Conservation (phyloP, 2,113 vertebrate species). For the Chaetops frenatus region DNA sequence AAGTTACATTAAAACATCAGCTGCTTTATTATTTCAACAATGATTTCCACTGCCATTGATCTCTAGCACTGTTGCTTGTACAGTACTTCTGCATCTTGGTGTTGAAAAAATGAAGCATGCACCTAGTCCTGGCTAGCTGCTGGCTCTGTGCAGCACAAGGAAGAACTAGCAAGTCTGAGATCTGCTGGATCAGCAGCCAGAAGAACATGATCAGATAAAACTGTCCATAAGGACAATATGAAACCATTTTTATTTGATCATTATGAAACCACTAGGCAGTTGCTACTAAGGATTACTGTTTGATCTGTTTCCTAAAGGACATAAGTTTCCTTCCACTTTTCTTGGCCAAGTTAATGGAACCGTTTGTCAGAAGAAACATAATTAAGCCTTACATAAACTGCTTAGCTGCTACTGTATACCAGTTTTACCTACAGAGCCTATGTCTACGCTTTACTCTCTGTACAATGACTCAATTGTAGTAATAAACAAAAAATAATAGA, state of each 20-base stretch:
- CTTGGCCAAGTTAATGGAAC: background rate
- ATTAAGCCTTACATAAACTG: background rate
- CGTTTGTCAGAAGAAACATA: background rate
- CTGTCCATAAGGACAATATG: background rate
- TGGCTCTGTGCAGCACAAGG: background rate
- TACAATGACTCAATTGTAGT: background rate
- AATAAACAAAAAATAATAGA: background rate
- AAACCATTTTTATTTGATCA: background rate
- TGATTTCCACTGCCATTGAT: slow-evolving; percentile 7
- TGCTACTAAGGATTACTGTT: background rate
- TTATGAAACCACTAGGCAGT: background rate
- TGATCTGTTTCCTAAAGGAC: background rate
- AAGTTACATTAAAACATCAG: slow-evolving; percentile 43
- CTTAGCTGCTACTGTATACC: background rate
- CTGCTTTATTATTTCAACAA: slow-evolving; percentile 43
- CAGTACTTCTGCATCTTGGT: background rate
- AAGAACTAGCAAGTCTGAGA: background rate
- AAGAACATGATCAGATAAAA: background rate
- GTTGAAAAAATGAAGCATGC: background rate
- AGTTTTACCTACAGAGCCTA: background rate
- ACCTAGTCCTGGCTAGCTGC: background rate
- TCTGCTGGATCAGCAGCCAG: background rate
- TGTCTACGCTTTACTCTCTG: background rate
- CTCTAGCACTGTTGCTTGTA: background rate
- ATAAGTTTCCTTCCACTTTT: background rate